Conservation (phyloP, 2,113 vertebrate species). For the Anguilla japonica region DNA sequence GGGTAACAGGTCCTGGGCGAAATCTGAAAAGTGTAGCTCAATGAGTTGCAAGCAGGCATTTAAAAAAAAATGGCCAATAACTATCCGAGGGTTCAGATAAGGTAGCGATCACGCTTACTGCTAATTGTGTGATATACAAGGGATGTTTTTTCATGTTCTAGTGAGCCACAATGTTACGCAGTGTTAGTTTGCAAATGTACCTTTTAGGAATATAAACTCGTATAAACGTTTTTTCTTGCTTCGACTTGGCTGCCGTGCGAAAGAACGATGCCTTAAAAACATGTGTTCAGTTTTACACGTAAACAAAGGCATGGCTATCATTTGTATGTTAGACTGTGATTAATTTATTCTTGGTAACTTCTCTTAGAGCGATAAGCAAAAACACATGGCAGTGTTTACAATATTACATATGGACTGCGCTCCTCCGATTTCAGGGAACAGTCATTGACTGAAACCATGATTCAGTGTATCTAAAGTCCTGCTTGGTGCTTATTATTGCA, state of each 20-base stretch:
- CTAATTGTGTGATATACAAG: neutral
- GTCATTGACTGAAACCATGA: neutral
- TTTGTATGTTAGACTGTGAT: neutral
- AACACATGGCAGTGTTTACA: slow-evolving; percentile 32
- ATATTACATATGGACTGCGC: neutral
- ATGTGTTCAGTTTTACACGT: neutral
- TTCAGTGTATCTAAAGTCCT: neutral
- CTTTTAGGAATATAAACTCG: neutral
- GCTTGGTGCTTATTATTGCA: neutral
- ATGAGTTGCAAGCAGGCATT: no score
- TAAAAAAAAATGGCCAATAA: neutral
- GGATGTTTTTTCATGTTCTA: neutral
- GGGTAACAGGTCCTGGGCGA: no score
- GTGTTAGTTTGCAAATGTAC: neutral
- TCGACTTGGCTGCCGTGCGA: neutral
- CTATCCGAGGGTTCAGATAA: neutral
- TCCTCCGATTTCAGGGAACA: neutral
- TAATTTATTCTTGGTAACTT: neutral
- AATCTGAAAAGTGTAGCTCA: no score
- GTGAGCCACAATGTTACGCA: neutral
- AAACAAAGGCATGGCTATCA: no score
- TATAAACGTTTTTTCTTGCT: neutral
- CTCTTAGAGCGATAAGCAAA: slow-evolving; percentile 19
- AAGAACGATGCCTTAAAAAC: neutral
- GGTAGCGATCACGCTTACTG: neutral